Conservation (phyloP, 64 coral and sea anemone genomes). For the Acropora yongei region DNA sequence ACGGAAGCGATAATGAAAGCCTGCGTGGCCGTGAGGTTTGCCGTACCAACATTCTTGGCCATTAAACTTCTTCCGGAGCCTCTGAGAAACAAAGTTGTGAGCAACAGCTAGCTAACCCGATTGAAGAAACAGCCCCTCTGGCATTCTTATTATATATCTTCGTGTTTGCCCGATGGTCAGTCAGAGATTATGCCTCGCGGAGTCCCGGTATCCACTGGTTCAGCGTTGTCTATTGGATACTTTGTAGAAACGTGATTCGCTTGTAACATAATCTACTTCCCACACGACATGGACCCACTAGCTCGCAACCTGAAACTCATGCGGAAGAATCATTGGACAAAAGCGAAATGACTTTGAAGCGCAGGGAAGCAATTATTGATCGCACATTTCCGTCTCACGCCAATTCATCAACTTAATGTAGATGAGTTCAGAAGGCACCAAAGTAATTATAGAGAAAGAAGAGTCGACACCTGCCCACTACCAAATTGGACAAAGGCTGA, state of each 20-base stretch:
- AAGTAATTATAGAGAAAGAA: background rate
- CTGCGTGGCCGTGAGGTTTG: background rate
- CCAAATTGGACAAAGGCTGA: background rate
- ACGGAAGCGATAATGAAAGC: slow-evolving; percentile 27
- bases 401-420: background rate
- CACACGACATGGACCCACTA: too few species aligned
- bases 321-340: background rate
- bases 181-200: background rate
- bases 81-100: background rate
- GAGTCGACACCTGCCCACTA: background rate
- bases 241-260: background rate
- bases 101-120: background rate
- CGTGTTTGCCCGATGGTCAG: background rate
- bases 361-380: background rate
- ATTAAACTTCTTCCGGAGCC: background rate
- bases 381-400: background rate
- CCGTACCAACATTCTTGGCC: background rate
- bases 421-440: background rate
- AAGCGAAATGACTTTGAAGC: too few species aligned
- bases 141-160: background rate
- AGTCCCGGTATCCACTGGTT: background rate
- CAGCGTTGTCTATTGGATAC: background rate
- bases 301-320: background rate
- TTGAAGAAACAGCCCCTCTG: background rate
- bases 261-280: background rate